Base-by-base conservation (phyloP, 2,888 invertebrate genomes). In the Andrena dorsata region DNA sequence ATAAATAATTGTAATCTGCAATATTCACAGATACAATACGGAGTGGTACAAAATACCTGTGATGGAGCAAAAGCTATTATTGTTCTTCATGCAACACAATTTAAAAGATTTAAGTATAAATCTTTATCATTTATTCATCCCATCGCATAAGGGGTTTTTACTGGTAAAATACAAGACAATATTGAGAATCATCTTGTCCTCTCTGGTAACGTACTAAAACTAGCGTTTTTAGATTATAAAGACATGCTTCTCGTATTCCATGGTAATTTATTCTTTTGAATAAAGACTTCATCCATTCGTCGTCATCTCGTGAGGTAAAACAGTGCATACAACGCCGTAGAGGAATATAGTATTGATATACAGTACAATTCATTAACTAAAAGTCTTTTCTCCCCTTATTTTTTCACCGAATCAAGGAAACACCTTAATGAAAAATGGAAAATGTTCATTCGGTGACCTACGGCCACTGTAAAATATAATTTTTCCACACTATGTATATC, bases 1-100 rank as follows among this genome's bases (percentile, higher is more conserved):
- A 16, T 16, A 16, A 16, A 16, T 41, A 41, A 41, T 16, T 41
- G 16, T 41, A 41, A 41, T 41, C 41, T 16, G 41, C 4, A 41
- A 41, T 41, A 41, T 41, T 61, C 32, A 8, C 26, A 82, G 82
- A 65, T 82, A 80, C 51, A 53, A 51, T 28, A 71, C 76, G 6
- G 64, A 76, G 1, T 82, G 82, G 82, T 56, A 82, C 13, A 5
- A 23, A 28, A 64, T 32, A 30, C 58, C 80, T 2, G n/a, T 81
- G 16, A 28, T 32, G 0, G 13, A 28, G 16, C 82, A 72, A n/a
- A 82, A 82, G 47, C 64, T 76, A 5, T 30, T 82, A 51, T 32
- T 80, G 30, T 72, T 76, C n/a, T 28, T 82, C 28, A 65, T 84
- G 76, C 77, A 4, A 7, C 51, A 0, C 7, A 78, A 10, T 69